A percentile compares a stretch with the other conserved stretches of the same genome.
Evolutionary conservation across 2,888 invertebrate species (phyloP).

Genomic region (Scaptomyza tumidula): DNA sequence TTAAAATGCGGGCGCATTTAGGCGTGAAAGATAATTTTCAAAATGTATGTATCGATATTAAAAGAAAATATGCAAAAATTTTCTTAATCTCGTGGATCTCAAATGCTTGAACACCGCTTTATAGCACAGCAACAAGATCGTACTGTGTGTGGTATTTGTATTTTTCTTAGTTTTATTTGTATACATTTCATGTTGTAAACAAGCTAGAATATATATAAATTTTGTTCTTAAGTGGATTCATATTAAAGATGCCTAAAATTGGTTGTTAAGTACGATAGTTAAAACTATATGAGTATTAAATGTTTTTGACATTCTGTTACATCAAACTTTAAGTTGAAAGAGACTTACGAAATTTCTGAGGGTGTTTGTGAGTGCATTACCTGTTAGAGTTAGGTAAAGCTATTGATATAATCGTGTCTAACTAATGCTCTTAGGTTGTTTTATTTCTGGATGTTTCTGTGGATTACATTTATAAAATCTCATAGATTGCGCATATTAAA

Average conservation of each 20-base stretch:
- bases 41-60: conserved; percentile 28
- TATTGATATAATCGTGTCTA: conserved; percentile 43
- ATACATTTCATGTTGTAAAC: conserved; percentile 58
- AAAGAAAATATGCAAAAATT: conserved; percentile 39
- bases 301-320: conserved; percentile 34
- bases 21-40: conserved; percentile 48
- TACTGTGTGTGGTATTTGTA: conserved; percentile 33
- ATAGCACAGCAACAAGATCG: conserved; percentile 27
- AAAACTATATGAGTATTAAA: conserved; percentile 69
- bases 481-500: conserved; percentile 60
- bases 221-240: conserved; percentile 65
- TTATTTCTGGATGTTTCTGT: neutral
- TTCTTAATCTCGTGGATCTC: conserved; percentile 11
- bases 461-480: conserved; percentile 38
- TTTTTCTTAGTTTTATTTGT: conserved; percentile 31
- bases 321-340: conserved; percentile 47
- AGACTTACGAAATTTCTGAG: conserved; percentile 21
- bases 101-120: conserved; percentile 38
- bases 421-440: conserved; percentile 42
- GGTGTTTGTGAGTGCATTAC: conserved; percentile 36
- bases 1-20: conserved; percentile 51
- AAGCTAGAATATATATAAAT: conserved; percentile 75
- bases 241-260: conserved; percentile 76
- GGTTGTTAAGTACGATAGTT: conserved; percentile 62
- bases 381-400: conserved; percentile 25